phyloP scores from a whole-genome alignment of 2,797 vertebrate species.

The Anabacerthia variegaticeps region DNA sequence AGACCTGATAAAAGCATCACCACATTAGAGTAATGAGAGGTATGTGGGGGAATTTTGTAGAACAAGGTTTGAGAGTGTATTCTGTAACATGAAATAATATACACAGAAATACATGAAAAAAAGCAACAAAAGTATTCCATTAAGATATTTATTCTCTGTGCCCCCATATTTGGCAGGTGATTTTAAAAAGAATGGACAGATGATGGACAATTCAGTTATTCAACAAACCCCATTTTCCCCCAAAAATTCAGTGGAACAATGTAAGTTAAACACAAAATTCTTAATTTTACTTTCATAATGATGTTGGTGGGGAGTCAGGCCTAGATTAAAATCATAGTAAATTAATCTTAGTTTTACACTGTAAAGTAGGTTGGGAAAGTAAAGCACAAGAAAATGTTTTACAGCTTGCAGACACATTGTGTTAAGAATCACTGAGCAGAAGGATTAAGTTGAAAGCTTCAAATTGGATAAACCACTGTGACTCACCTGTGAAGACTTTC shows the following conservation, averaged over 20 bases:
- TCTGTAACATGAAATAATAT: neutral
- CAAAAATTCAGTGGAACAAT: neutral
- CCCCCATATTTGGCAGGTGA: neutral
- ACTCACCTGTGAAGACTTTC: neutral
- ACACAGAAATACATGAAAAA: neutral
- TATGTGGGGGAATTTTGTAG: neutral
- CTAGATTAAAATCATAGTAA: neutral
- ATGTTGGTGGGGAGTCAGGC: neutral
- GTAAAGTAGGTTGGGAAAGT: neutral
- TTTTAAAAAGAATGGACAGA: neutral
- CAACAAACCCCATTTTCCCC: neutral
- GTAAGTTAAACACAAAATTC: neutral
- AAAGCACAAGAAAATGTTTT: neutral
- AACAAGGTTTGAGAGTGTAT: neutral
- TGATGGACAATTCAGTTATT: neutral
- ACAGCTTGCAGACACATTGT: neutral
- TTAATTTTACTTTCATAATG: neutral
- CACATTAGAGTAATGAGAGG: neutral
- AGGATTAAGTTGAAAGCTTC: neutral
- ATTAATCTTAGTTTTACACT: neutral
- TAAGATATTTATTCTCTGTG: neutral
- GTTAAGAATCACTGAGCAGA: neutral
- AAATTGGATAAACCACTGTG: neutral
- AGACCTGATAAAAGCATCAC: neutral
- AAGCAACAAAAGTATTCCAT: neutral